phyloP scores from a whole-genome alignment of 1,140 invertebrate species.

The Hyphantria cunea region DNA sequence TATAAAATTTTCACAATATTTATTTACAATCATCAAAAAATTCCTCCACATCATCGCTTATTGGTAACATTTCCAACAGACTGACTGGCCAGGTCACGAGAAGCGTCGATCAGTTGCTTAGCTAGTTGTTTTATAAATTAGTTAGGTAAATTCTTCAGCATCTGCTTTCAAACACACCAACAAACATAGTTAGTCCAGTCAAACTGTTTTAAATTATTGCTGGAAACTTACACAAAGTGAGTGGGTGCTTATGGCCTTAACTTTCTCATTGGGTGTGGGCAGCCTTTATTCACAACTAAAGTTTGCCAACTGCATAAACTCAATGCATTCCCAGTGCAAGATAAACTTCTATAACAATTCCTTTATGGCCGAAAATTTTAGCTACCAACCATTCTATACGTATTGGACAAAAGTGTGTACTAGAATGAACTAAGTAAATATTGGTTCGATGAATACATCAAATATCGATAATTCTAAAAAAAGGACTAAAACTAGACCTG shows the following conservation, averaged over 20 bases:
- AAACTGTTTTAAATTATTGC: slow-evolving; percentile 21
- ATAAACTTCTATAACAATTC: slow-evolving; percentile 23
- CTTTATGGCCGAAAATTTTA: slow-evolving; percentile 18
- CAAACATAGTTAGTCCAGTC: neutral
- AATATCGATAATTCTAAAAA: too few species aligned
- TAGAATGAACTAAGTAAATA: too few species aligned
- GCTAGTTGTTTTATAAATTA: too few species aligned
- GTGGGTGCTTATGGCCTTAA: neutral
- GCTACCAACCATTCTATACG: neutral
- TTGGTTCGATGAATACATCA: too few species aligned
- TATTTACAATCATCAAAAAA: too few species aligned
- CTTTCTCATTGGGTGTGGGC: neutral
- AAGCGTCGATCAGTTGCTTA: too few species aligned
- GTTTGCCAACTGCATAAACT: slow-evolving; percentile 20
- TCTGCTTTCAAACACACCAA: too few species aligned
- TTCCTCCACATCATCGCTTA: too few species aligned
- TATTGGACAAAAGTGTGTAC: neutral
- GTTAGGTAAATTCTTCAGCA: neutral
- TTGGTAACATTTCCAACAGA: too few species aligned
- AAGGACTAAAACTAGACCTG: too few species aligned
- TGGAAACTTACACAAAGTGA: slow-evolving; percentile 8
- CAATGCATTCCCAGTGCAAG: slow-evolving; percentile 24
- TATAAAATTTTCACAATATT: too few species aligned
- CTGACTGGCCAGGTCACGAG: too few species aligned
- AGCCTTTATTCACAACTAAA: slow-evolving; percentile 11